Percentiles rank a stretch among this genome's conserved stretches.
These are phyloP conservation scores for Hedya salicella DNA, from an alignment of 2,888 invertebrate genomes.

Conservation along the genomic window DNA sequence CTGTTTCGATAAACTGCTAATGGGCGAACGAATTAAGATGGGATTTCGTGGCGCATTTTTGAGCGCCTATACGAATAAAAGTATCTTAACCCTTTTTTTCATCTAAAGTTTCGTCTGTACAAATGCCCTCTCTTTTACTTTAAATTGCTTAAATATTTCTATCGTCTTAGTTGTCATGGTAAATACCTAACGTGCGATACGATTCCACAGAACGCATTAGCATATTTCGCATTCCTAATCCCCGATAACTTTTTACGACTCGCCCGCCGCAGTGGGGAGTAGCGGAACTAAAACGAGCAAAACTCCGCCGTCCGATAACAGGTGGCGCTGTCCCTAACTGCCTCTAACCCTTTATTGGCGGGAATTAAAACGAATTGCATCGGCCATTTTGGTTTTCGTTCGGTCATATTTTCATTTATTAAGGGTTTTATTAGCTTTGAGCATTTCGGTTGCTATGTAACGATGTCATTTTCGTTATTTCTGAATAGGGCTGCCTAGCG, in stretches of 20 bases:
- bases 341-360: slow-evolving; percentile 53
- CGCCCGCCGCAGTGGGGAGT: slow-evolving; percentile 55
- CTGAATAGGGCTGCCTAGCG: slow-evolving; percentile 2
- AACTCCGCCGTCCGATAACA: slow-evolving; percentile 58
- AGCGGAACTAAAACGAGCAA: slow-evolving; percentile 62
- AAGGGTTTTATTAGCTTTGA: slow-evolving; percentile 52
- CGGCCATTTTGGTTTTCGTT: slow-evolving; percentile 42
- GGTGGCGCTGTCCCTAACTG: slow-evolving; percentile 67
- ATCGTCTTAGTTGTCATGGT: too few relatives aligned
- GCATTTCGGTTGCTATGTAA: slow-evolving; percentile 52
- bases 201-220: slow-evolving; percentile 16
- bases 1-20: too few relatives aligned
- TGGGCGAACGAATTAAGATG: too few relatives aligned
- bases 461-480: slow-evolving; percentile 51
- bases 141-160: too few relatives aligned
- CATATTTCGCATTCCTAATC: slow-evolving; percentile 17
- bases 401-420: slow-evolving; percentile 69
- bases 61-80: too few relatives aligned
- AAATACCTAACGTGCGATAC: background rate
- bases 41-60: too few relatives aligned
- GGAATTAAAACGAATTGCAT: slow-evolving; percentile 64
- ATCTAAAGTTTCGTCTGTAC: too few relatives aligned
- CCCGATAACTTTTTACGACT: slow-evolving; percentile 57
- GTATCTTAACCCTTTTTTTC: too few relatives aligned
- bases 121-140: too few relatives aligned